Evolutionary conservation across 2,888 invertebrate genomes (phyloP).

Genomic region (Drosophila emarginata): DNA sequence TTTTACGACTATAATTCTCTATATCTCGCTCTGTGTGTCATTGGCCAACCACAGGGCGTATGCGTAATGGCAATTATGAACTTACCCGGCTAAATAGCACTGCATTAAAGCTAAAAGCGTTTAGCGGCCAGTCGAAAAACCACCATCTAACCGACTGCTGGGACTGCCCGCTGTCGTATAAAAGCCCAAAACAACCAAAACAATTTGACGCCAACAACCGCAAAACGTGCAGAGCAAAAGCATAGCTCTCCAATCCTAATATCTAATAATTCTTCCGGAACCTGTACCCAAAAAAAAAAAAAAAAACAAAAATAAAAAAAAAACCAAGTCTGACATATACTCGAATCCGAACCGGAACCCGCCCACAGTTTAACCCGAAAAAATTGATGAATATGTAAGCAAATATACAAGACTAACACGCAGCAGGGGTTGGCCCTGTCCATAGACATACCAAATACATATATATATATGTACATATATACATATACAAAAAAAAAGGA

Average conservation of each 20-base stretch:
- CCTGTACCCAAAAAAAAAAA: background rate
- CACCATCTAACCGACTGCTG: slow-evolving; percentile 67
- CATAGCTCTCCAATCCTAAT: background rate
- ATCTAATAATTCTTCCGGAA: too few relatives aligned
- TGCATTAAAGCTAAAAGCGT: slow-evolving; percentile 74
- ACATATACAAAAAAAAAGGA: slow-evolving; percentile 54
- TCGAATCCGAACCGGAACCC: slow-evolving; percentile 13
- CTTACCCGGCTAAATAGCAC: slow-evolving; percentile 54
- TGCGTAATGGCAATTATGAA: slow-evolving; percentile 68
- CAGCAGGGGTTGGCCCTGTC: slow-evolving; percentile 38
- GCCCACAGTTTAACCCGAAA: slow-evolving; percentile 67
- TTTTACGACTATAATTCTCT: slow-evolving; percentile 15
- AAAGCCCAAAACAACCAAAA: slow-evolving; percentile 72
- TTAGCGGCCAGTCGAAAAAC: slow-evolving; percentile 59
- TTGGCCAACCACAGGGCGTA: slow-evolving; percentile 62
- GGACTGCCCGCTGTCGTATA: slow-evolving; percentile 69
- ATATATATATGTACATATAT: slow-evolving; percentile 6
- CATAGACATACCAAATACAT: slow-evolving; percentile 40
- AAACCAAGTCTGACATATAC: background rate
- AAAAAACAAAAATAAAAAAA: background rate
- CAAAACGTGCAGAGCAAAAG: slow-evolving; percentile 61
- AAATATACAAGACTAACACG: slow-evolving; percentile 65
- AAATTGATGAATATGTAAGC: slow-evolving; percentile 77
- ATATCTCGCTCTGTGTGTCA: background rate
- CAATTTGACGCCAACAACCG: slow-evolving; percentile 73